Conservation (phyloP, 2,797 vertebrate genomes). For the Ispidina picta region DNA sequence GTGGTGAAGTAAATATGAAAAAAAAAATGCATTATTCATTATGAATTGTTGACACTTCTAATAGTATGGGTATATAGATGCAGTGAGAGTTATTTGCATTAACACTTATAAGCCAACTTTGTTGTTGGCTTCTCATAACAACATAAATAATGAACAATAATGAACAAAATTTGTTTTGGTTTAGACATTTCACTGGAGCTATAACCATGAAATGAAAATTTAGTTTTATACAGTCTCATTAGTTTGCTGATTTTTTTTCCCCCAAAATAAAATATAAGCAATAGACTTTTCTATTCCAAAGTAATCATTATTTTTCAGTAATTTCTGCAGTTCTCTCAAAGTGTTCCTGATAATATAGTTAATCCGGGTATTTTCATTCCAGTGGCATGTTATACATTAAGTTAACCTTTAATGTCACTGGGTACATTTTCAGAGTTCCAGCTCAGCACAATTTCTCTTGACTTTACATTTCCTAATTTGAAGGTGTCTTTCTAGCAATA, state of each 20-base stretch:
- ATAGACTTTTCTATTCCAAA: conserved; percentile 6
- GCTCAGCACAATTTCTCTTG: not conserved
- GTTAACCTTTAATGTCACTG: not conserved
- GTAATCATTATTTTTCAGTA: conserved; percentile 25
- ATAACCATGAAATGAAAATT: conserved; percentile 57
- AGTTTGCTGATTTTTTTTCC: not conserved
- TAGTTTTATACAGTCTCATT: conserved; percentile 16
- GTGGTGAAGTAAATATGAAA: not conserved
- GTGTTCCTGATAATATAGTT: not conserved
- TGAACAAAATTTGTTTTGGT: conserved; percentile 42
- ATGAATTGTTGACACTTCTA: not conserved
- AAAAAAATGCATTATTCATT: not conserved
- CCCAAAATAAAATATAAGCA: conserved; percentile 20
- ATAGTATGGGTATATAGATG: not conserved
- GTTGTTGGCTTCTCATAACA: conserved; percentile 20
- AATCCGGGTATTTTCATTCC: not conserved
- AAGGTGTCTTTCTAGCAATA: not conserved
- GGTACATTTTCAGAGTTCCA: not conserved
- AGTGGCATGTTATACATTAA: not conserved
- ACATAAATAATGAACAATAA: conserved; percentile 62
- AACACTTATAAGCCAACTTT: conserved; percentile 10
- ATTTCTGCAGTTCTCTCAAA: conserved; percentile 7
- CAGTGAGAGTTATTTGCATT: not conserved
- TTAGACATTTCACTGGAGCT: conserved; percentile 30
- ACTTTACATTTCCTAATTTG: not conserved